Conservation (phyloP, 2,888 invertebrate species). For the Scaeva pyrastri region DNA sequence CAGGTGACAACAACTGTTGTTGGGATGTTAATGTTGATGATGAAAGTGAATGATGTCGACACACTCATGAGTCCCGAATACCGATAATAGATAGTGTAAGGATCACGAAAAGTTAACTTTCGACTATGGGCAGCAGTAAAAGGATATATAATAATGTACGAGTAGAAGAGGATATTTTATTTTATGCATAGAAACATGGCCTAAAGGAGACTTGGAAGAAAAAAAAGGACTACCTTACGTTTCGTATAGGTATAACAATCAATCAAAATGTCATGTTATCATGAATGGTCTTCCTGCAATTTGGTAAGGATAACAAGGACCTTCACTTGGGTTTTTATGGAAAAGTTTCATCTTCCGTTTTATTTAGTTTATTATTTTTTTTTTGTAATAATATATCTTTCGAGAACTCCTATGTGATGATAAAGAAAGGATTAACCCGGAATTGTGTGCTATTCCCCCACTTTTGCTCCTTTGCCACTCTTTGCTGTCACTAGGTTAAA, state of each 20-base stretch:
- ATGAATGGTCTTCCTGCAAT: conserved; percentile 62
- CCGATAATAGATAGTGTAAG: conserved; percentile 56
- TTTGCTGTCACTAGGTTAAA: conserved; percentile 53
- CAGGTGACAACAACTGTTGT: conserved; percentile 11
- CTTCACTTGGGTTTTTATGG: conserved; percentile 37
- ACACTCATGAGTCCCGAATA: conserved; percentile 36
- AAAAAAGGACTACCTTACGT: conserved; percentile 10
- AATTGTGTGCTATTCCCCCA: conserved; percentile 6
- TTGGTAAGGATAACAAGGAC: conserved; percentile 67
- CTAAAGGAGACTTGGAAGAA: background rate
- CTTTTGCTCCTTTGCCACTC: background rate
- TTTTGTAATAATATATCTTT: background rate
- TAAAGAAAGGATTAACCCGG: conserved; percentile 64
- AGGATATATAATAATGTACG: conserved; percentile 16
- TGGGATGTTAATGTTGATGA: conserved; percentile 14
- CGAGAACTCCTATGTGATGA: background rate
- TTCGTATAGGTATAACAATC: conserved; percentile 54
- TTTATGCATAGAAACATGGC: background rate
- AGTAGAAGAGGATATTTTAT: background rate
- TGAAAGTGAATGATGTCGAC: conserved; percentile 39
- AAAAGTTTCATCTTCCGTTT: conserved; percentile 64
- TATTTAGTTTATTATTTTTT: background rate
- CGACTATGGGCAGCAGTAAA: conserved; percentile 11
- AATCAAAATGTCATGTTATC: conserved; percentile 74
- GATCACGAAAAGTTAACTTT: conserved; percentile 53